Conservation (phyloP, 2,113 vertebrate species). For the Pleuronectes platessa region DNA sequence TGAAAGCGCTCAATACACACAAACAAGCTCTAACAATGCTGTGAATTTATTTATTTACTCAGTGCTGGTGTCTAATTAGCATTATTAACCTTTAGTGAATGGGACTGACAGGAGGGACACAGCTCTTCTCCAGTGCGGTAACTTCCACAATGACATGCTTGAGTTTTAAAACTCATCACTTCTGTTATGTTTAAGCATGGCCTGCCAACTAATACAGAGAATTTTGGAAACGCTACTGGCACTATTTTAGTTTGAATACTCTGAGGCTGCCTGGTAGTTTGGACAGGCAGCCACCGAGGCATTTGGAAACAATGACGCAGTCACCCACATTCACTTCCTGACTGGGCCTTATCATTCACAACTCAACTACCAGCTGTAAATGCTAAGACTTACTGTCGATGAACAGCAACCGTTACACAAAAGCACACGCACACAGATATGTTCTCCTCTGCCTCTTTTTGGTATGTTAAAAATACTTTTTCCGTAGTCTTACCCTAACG, state of each 20-base stretch:
- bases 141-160: too few species aligned
- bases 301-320: neutral
- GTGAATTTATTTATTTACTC: constrained; percentile 4
- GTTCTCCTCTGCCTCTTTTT: neutral
- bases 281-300: neutral
- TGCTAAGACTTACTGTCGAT: too few species aligned
- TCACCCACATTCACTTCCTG: neutral
- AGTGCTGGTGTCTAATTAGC: constrained; percentile 67
- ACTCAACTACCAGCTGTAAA: neutral
- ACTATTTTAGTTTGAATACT: too few species aligned
- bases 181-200: too few species aligned
- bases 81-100: constrained; percentile 75
- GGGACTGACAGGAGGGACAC: constrained; percentile 50
- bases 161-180: too few species aligned
- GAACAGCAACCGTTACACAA: too few species aligned
- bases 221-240: too few species aligned
- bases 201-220: too few species aligned
- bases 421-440: too few species aligned
- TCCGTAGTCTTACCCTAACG: too few species aligned
- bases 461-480: too few species aligned
- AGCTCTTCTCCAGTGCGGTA: too few species aligned
- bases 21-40: constrained; percentile 38
- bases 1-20: constrained; percentile 4
- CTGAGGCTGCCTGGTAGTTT: neutral
- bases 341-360: neutral